A percentile compares a stretch with the other conserved stretches of the same genome.
phyloP scores from a whole-genome alignment of 2,113 vertebrate genomes.

The Enhydra lutris region DNA sequence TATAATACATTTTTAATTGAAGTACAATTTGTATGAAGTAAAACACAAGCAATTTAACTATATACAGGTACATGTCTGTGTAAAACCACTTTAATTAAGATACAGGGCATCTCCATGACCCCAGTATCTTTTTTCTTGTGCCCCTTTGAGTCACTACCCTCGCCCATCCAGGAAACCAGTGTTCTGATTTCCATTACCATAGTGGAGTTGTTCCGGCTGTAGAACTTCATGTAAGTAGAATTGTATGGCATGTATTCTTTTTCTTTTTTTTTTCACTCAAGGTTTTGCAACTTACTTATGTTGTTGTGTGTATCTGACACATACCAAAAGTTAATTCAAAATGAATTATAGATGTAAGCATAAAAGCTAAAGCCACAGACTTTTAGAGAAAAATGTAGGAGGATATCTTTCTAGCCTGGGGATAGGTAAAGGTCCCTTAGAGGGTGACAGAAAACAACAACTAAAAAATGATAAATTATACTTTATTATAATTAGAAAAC shows the following conservation, averaged over 20 bases:
- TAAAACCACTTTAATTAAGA: background rate
- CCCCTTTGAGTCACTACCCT: background rate
- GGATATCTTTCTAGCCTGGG: background rate
- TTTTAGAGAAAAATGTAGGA: background rate
- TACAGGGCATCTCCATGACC: background rate
- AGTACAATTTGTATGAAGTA: background rate
- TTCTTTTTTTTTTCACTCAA: background rate
- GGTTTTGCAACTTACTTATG: background rate
- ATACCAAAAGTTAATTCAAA: background rate
- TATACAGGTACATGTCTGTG: background rate
- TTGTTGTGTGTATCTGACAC: background rate
- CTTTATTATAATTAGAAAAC: background rate
- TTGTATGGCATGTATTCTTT: background rate
- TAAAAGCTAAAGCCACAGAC: background rate
- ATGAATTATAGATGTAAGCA: background rate
- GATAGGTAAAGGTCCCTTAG: background rate
- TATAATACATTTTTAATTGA: background rate
- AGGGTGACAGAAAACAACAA: background rate
- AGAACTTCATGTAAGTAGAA: background rate
- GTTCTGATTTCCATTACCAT: background rate
- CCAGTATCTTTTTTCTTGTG: background rate
- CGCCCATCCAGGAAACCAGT: background rate
- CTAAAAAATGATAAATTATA: background rate
- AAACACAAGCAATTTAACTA: background rate
- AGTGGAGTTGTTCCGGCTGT: background rate